phyloP scores from a whole-genome alignment of 2,888 invertebrate genomes.

The Phoenoteleia sp. region DNA sequence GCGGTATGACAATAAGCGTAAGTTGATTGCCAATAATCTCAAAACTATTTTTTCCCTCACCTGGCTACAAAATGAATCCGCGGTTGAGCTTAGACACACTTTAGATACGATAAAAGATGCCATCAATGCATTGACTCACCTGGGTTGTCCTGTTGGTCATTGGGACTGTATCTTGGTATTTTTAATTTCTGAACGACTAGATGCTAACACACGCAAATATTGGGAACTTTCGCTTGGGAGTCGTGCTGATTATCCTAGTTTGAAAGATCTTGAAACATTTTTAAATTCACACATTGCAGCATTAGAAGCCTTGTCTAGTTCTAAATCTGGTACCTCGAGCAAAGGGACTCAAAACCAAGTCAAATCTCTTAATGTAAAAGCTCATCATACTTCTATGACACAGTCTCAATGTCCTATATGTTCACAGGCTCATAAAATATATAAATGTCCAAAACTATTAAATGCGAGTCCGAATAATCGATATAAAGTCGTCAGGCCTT shows the following conservation, averaged over 20 bases:
- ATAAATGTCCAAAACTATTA: background rate
- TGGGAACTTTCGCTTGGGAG: slow-evolving; percentile 17
- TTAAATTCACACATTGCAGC: slow-evolving; percentile 3
- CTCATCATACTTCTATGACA: background rate
- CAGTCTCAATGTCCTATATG: background rate
- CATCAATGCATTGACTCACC: background rate
- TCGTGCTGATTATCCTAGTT: slow-evolving; percentile 4
- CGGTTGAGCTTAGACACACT: background rate
- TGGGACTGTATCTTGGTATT: slow-evolving; percentile 12
- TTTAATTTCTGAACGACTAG: background rate
- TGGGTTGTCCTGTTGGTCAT: background rate
- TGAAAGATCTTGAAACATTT: background rate
- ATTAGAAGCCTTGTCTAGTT: background rate
- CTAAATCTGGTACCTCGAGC: background rate
- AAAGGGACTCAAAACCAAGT: background rate
- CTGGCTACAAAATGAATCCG: background rate
- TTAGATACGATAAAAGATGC: background rate
- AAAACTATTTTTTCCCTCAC: background rate
- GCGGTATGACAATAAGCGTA: background rate
- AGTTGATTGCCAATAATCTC: background rate
- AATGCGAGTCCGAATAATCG: background rate
- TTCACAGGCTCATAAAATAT: background rate
- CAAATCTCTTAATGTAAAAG: background rate
- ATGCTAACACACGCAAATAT: background rate
- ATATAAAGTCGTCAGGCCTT: background rate